phyloP scores from a whole-genome alignment of 2,797 vertebrate genomes.

The Perodicticus potto region DNA sequence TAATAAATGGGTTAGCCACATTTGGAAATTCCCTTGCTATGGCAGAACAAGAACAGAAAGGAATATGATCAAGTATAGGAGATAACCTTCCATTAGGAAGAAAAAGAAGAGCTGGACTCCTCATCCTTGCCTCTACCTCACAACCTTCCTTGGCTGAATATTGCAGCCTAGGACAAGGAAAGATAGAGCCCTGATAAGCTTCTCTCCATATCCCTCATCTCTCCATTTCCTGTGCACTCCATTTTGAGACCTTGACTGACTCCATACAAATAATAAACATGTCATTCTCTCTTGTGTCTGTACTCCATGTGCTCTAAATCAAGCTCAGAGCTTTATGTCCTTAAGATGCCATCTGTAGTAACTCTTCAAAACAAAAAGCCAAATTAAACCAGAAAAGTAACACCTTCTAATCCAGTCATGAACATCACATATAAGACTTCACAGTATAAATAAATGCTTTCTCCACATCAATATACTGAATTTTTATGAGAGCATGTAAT shows the following conservation, averaged over 20 bases:
- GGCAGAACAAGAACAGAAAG: slow-evolving; percentile 24
- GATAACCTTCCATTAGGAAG: slow-evolving; percentile 5
- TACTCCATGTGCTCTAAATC: neutral
- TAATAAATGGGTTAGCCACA: neutral
- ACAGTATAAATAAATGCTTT: slow-evolving; percentile 12
- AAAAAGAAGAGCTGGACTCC: neutral
- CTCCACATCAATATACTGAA: neutral
- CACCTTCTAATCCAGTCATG: neutral
- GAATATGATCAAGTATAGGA: neutral
- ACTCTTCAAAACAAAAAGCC: slow-evolving; percentile 43
- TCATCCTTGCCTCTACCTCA: neutral
- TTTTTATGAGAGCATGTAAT: slow-evolving; percentile 27
- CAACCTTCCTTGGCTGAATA: neutral
- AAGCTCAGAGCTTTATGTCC: neutral
- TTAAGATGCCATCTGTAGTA: neutral
- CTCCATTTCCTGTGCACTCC: neutral
- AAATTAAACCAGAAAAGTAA: slow-evolving; percentile 57
- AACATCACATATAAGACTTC: slow-evolving; percentile 9
- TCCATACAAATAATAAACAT: slow-evolving; percentile 12
- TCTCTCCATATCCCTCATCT: neutral
- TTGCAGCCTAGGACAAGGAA: neutral
- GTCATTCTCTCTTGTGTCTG: neutral
- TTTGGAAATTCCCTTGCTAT: slow-evolving; percentile 15
- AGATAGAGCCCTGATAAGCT: neutral
- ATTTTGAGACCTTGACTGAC: neutral